Percentiles rank a stretch among this genome's conserved stretches.
Evolutionary conservation across 2,797 vertebrate species (phyloP).

Genomic region (Enteromius radiatus): DNA sequence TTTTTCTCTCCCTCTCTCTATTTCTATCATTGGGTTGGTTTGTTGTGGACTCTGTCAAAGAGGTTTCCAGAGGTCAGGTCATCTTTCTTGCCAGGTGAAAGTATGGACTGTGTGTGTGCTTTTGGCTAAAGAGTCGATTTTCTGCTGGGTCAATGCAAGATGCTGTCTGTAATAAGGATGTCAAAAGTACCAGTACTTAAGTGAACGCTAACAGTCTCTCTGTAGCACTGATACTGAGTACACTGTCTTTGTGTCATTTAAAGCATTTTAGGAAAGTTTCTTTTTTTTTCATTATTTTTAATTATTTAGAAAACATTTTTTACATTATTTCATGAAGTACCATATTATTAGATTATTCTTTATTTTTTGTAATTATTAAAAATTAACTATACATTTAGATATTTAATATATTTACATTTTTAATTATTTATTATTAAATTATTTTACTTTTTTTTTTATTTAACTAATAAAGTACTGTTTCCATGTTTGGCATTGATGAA

Average conservation of each 20-base stretch:
- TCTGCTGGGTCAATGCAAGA: not conserved
- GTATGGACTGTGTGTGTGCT: not conserved
- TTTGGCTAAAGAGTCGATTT: not conserved
- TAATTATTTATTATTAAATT: not conserved
- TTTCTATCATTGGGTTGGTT: constrained; percentile 41
- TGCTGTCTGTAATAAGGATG: constrained; percentile 10
- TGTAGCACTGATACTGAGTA: not conserved
- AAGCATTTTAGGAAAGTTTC: not conserved
- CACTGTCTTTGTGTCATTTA: not conserved
- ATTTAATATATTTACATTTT: not conserved
- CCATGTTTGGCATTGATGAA: not conserved
- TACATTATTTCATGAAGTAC: not conserved
- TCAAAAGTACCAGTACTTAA: not conserved
- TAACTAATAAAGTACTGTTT: not conserved
- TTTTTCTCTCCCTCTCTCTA: not conserved
- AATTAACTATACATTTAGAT: not conserved
- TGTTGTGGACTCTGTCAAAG: constrained; percentile 31
- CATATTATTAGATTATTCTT: not conserved
- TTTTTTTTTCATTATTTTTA: not conserved
- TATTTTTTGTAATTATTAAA: not conserved
- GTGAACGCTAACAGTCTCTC: not conserved
- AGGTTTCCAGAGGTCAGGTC: constrained; percentile 40
- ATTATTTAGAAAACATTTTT: not conserved
- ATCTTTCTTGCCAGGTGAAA: constrained; percentile 17
- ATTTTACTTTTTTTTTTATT: not conserved